Evolutionary conservation across 2,888 invertebrate genomes (phyloP).

Genomic region (Lacanobia oleracea): DNA sequence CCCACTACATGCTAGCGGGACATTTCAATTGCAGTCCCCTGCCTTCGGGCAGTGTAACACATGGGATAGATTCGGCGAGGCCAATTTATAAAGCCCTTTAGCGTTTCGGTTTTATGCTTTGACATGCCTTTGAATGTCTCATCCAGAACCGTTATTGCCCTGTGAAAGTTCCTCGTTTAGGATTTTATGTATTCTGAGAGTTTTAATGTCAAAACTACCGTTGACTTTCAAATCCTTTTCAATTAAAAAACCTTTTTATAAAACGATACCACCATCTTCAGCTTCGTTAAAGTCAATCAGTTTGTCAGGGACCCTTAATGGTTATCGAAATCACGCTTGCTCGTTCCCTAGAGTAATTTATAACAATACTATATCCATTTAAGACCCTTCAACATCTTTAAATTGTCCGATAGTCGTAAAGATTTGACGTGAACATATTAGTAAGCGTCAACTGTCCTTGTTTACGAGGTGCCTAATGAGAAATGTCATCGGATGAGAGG

Average conservation of each 20-base stretch:
- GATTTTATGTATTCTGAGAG: slow-evolving; percentile 4
- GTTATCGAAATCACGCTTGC: slow-evolving; percentile 73
- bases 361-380: slow-evolving; percentile 72
- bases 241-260: not conserved
- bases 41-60: slow-evolving; percentile 79
- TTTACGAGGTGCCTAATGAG: slow-evolving; percentile 87
- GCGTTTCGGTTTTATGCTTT: slow-evolving; percentile 43
- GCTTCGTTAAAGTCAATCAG: slow-evolving; percentile 45
- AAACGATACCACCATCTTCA: not conserved
- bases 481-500: slow-evolving; percentile 77
- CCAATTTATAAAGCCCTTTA: slow-evolving; percentile 56
- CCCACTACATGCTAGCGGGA: slow-evolving; percentile 87
- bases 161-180: slow-evolving; percentile 14
- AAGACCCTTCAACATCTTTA: slow-evolving; percentile 74
- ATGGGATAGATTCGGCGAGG: slow-evolving; percentile 74
- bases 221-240: not conserved
- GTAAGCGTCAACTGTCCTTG: slow-evolving; percentile 85
- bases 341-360: slow-evolving; percentile 73
- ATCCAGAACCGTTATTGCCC: slow-evolving; percentile 26
- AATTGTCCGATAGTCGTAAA: slow-evolving; percentile 83
- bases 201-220: slow-evolving; percentile 2
- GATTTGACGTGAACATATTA: slow-evolving; percentile 83
- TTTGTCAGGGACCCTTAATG: slow-evolving; percentile 57
- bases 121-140: slow-evolving; percentile 50
- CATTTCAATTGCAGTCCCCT: slow-evolving; percentile 88